Percentiles rank a stretch among this genome's conserved stretches.
phyloP scores from a whole-genome alignment of 1,140 invertebrate species.

The Diorhabda carinulata region DNA sequence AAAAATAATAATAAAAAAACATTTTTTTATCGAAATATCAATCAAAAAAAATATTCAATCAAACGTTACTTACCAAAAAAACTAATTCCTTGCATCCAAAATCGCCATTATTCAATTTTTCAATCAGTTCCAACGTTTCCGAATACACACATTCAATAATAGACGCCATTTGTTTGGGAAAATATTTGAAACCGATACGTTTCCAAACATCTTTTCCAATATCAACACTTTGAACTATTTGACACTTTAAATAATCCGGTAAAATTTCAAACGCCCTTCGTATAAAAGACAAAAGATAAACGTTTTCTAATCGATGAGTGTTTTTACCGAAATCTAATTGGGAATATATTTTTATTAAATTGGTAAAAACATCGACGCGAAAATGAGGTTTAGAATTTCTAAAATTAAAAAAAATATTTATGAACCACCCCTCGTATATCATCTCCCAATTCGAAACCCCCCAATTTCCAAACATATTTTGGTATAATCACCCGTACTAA shows the following conservation, averaged over 20 bases:
- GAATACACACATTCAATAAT: slow-evolving; percentile 16
- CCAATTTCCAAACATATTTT: too few relatives aligned
- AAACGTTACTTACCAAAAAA: slow-evolving; percentile 15
- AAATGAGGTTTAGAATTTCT: slow-evolving; percentile 16
- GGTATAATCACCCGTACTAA: too few relatives aligned
- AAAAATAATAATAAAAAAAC: too few relatives aligned
- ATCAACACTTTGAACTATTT: slow-evolving; percentile 5
- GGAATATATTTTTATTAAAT: slow-evolving; percentile 17
- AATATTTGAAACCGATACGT: slow-evolving; percentile 15
- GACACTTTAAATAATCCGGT: slow-evolving; percentile 10
- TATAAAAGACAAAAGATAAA: slow-evolving; percentile 19
- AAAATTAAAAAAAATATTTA: slow-evolving; percentile 10
- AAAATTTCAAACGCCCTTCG: slow-evolving; percentile 21
- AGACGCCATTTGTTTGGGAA: slow-evolving; percentile 12
- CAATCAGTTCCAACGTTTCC: slow-evolving; percentile 16
- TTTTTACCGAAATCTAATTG: slow-evolving; percentile 19
- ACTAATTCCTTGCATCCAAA: slow-evolving; percentile 8
- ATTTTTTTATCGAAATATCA: too few relatives aligned
- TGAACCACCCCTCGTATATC: background rate
- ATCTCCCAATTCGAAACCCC: too few relatives aligned
- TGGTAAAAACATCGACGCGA: slow-evolving; percentile 5
- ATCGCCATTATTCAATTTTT: slow-evolving; percentile 10
- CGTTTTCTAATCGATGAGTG: slow-evolving; percentile 8
- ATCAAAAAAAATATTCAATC: too few relatives aligned
- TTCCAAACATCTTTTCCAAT: slow-evolving; percentile 20